Evolutionary conservation across 2,797 vertebrate genomes (phyloP).

Genomic region (Sebastes vulpes): DNA sequence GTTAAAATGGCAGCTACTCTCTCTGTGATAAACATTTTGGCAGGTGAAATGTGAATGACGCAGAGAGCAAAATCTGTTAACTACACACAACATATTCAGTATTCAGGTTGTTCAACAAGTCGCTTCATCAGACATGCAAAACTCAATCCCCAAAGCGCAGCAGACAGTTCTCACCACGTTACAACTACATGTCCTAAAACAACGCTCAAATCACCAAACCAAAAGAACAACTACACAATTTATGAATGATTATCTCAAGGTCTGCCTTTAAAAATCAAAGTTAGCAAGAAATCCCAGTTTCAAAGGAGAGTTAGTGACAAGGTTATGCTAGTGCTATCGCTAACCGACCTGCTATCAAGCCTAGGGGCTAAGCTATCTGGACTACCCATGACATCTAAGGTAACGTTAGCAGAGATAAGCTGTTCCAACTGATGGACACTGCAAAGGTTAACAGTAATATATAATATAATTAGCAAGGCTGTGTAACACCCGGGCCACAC

Average conservation of each 20-base stretch:
- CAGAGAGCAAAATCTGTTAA: neutral
- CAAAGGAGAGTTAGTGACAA: neutral
- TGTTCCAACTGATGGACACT: neutral
- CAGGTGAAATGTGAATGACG: neutral
- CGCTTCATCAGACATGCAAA: constrained; percentile 5
- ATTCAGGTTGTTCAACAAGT: constrained; percentile 12
- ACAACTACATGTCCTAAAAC: neutral
- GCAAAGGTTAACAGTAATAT: neutral
- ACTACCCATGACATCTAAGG: neutral
- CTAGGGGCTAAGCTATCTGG: too few species aligned
- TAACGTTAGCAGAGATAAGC: neutral
- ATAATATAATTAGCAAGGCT: neutral
- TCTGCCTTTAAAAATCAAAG: neutral
- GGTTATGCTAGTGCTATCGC: too few species aligned
- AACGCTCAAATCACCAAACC: neutral
- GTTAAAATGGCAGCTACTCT: neutral
- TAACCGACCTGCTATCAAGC: too few species aligned
- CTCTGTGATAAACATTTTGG: neutral
- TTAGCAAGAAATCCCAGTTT: neutral
- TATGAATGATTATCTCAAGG: neutral
- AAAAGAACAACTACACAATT: neutral
- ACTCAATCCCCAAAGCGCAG: neutral
- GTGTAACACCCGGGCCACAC: too few species aligned
- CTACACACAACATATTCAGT: neutral
- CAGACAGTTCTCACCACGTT: neutral